Evolutionary conservation across 2,113 vertebrate genomes (phyloP).

Genomic region (Oxyura jamaicensis): DNA sequence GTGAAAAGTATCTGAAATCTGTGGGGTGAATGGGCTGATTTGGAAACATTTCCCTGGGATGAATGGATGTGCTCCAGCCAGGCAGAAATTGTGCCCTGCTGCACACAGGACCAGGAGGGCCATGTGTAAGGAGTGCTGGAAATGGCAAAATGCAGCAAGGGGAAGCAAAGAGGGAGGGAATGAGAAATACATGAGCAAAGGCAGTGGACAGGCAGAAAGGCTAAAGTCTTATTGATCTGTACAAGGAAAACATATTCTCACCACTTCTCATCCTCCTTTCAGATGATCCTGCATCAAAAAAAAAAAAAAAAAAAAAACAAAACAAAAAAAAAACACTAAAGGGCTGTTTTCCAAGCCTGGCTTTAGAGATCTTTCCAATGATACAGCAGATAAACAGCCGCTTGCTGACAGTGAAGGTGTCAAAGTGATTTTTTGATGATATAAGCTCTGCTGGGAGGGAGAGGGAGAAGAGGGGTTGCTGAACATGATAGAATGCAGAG

Average conservation of each 20-base stretch:
- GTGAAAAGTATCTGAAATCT: neutral
- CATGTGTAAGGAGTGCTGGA: neutral
- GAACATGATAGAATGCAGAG: slow-evolving; percentile 43
- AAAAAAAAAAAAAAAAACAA: neutral
- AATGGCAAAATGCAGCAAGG: neutral
- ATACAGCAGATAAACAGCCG: slow-evolving; percentile 64
- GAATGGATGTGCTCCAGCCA: fast-evolving
- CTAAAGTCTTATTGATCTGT: slow-evolving; percentile 75
- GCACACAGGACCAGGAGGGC: fast-evolving
- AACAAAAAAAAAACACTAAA: slow-evolving; percentile 49
- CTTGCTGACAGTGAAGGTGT: slow-evolving; percentile 69
- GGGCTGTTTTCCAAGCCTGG: slow-evolving; percentile 66
- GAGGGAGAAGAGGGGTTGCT: slow-evolving; percentile 37
- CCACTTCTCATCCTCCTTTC: slow-evolving; percentile 64
- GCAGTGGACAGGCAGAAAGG: slow-evolving; percentile 39
- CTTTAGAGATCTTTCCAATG: slow-evolving; percentile 68
- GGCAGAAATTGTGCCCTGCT: neutral
- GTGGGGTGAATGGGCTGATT: neutral
- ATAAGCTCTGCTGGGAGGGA: slow-evolving; percentile 50
- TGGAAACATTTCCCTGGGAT: neutral
- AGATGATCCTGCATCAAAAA: slow-evolving; percentile 74
- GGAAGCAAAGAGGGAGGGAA: neutral
- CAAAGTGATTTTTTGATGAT: slow-evolving; percentile 73
- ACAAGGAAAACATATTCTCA: slow-evolving; percentile 63
- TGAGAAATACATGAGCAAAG: neutral